phyloP scores from a whole-genome alignment of 2,797 vertebrate genomes.

The Odontamblyopus rebecca region DNA sequence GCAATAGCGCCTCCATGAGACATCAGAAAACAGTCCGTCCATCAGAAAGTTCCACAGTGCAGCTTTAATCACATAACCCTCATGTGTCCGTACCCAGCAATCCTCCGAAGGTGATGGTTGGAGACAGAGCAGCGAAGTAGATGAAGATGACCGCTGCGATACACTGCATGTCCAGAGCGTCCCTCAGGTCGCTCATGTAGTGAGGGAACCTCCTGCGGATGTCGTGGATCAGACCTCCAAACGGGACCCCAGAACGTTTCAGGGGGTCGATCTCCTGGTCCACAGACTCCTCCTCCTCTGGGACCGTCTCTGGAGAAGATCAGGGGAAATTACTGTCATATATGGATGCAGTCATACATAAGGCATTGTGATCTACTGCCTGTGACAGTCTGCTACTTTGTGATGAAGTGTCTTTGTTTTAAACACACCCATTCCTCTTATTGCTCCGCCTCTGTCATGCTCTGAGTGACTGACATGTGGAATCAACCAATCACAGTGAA shows the following conservation, averaged over 20 bases:
- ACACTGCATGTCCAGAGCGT: slow-evolving; percentile 91
- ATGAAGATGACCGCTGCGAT: slow-evolving; percentile 94
- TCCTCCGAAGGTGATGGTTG: slow-evolving; percentile 95
- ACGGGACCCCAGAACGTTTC: slow-evolving; percentile 88
- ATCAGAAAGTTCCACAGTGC: too few species aligned
- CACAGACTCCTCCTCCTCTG: slow-evolving; percentile 81
- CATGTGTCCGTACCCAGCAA: slow-evolving; percentile 80
- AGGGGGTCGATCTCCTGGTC: slow-evolving; percentile 90
- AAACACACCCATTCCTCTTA: too few species aligned
- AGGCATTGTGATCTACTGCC: too few species aligned
- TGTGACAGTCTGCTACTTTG: too few species aligned
- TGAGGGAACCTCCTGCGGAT: slow-evolving; percentile 91
- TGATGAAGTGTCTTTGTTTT: too few species aligned
- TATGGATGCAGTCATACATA: too few species aligned
- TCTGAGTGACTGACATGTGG: too few species aligned
- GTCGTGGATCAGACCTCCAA: slow-evolving; percentile 93
- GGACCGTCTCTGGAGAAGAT: slow-evolving; percentile 64
- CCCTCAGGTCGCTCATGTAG: slow-evolving; percentile 90
- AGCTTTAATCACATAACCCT: too few species aligned
- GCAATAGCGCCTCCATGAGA: too few species aligned
- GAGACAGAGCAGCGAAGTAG: slow-evolving; percentile 95
- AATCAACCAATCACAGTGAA: too few species aligned
- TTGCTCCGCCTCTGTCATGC: too few species aligned
- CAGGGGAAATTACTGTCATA: background rate
- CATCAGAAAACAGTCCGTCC: too few species aligned